A percentile compares a stretch with the other conserved stretches of the same genome.
phyloP scores from a whole-genome alignment of 2,113 vertebrate species.

The Gavialis gangeticus region DNA sequence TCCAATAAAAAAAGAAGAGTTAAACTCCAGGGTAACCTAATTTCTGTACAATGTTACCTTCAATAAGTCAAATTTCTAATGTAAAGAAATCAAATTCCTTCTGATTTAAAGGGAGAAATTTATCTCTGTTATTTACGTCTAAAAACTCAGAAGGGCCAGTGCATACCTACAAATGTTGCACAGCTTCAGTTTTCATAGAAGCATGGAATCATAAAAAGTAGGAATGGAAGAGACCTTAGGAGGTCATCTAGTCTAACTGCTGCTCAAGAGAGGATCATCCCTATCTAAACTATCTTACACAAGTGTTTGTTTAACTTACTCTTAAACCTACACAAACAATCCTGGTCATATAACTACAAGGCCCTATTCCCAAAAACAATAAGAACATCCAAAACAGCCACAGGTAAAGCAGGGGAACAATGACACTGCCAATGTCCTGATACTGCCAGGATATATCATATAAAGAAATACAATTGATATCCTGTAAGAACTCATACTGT shows the following conservation, averaged over 20 bases:
- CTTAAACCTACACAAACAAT: too few relatives aligned
- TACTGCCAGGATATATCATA: background rate
- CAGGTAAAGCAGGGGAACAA: too few relatives aligned
- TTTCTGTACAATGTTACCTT: background rate
- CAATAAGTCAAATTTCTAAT: background rate
- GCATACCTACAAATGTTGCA: background rate
- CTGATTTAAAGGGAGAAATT: background rate
- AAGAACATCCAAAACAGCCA: too few relatives aligned
- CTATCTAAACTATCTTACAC: too few relatives aligned
- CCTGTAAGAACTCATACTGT: background rate
- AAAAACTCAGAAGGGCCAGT: background rate
- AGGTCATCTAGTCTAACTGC: too few relatives aligned
- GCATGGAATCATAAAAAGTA: too few relatives aligned
- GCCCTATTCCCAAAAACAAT: too few relatives aligned
- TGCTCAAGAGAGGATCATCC: too few relatives aligned
- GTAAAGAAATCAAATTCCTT: background rate
- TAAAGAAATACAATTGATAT: background rate
- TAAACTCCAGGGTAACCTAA: background rate
- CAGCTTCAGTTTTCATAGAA: background rate
- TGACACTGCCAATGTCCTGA: too few relatives aligned
- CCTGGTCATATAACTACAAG: too few relatives aligned
- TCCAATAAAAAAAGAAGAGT: rapidly evolving
- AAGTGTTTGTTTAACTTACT: too few relatives aligned
- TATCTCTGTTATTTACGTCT: background rate
- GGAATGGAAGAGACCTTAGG: too few relatives aligned